Evolutionary conservation across 2,888 invertebrate species (phyloP).

Genomic region (Lithophane ornitopus): DNA sequence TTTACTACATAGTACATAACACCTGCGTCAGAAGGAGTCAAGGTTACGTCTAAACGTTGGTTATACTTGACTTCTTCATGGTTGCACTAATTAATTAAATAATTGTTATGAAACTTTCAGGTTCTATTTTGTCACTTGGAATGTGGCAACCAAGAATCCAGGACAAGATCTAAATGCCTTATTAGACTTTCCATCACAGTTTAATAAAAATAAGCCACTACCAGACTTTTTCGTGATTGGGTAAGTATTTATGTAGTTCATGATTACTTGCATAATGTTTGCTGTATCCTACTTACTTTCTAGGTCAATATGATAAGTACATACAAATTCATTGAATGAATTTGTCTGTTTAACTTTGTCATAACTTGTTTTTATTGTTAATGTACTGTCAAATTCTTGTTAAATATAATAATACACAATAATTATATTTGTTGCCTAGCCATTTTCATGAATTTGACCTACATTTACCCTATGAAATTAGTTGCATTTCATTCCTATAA

Average conservation of each 20-base stretch:
- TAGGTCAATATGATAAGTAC: conserved; percentile 61
- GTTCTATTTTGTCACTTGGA: conserved; percentile 96
- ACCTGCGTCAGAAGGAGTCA: conserved; percentile 73
- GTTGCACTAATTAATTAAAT: conserved; percentile 22
- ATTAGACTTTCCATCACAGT: conserved; percentile 92
- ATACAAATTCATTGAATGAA: conserved; percentile 4
- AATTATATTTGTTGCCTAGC: neutral
- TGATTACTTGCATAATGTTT: conserved; percentile 53
- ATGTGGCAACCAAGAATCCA: conserved; percentile 95
- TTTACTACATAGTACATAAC: conserved; percentile 33
- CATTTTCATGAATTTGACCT: neutral
- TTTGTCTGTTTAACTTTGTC: conserved; percentile 3
- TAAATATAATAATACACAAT: neutral
- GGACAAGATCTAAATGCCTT: conserved; percentile 94
- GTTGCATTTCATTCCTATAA: neutral
- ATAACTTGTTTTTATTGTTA: neutral
- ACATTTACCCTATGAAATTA: neutral
- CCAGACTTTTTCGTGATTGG: conserved; percentile 97
- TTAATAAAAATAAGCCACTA: conserved; percentile 91
- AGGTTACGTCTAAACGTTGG: conserved; percentile 69
- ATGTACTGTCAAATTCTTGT: neutral
- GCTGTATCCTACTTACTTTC: conserved; percentile 59
- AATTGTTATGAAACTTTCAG: conserved; percentile 82
- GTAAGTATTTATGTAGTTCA: conserved; percentile 83
- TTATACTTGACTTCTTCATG: conserved; percentile 40